Base-by-base conservation (phyloP, 2,888 invertebrate genomes). In the Caenorhabditis imperialis region DNA sequence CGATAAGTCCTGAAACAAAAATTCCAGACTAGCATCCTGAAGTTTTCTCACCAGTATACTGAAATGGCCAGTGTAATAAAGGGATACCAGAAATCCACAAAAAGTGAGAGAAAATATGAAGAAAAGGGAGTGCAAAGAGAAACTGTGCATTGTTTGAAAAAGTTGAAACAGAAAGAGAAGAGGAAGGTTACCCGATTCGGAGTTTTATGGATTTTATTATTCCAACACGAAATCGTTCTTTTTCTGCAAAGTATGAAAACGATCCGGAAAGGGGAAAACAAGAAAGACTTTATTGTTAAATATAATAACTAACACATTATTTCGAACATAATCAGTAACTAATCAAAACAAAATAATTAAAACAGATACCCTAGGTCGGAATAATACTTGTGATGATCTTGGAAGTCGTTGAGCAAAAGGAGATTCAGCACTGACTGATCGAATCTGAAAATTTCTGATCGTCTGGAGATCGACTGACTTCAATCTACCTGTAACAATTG, bases 341-440 rank as follows among this genome's bases (percentile, higher is more conserved):
- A 16, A 37, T 10, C 25, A 6, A 53, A 16, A 23, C 14, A 27
- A 40, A 25, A 18, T 6, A 53, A n/a, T 14, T 33, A 57, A 27
- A 57, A 57, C 0, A 45, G 18, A 27, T 54, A 25, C 2, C 57
- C 57, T 6, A 57, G 10, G 2, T 33, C n/a, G 8, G 37, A 18
- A 12, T 23, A 23, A 38, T 47, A 63, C 23, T 47, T 54, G 7
- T 30, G 12, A 40, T 47, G 30, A 37, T 53, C 44, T n/a, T 47
- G 45, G 7, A 48, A 55, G 4, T 54, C 16, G 20, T 63, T 63
- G 5, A 63, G 37, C 2, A 63, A 25, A 3, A 63, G 18, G 3
- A 63, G 27, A 20, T 63, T 63, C 14, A 63, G 14, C n/a, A 63
- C 48, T 2, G 63, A 54, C 47, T 63, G 63, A 40, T 63, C 54